Percentiles rank a stretch among this genome's conserved stretches.
Evolutionary conservation across 1,140 invertebrate species (phyloP).

Genomic region (Triops cancriformis): DNA sequence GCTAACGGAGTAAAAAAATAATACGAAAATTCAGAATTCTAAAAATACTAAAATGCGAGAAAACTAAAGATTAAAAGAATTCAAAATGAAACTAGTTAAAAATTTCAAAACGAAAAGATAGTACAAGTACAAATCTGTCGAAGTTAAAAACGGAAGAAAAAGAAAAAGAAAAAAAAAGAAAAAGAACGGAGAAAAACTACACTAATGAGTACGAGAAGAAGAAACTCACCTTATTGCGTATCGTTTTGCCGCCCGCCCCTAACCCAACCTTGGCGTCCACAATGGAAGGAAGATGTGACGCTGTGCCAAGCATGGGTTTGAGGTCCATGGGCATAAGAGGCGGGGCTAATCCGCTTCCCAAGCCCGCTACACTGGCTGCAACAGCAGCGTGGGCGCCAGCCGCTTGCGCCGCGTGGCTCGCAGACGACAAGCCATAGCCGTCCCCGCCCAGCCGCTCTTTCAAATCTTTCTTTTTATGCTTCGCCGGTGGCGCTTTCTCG

Average conservation of each 20-base stretch:
- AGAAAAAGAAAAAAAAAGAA: background rate
- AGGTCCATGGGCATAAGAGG: conserved; percentile 22
- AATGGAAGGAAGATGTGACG: conserved; percentile 3
- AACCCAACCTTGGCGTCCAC: conserved; percentile 18
- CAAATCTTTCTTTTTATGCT: conserved; percentile 35
- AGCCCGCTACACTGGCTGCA: conserved; percentile 7
- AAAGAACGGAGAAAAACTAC: background rate
- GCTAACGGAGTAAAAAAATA: too few relatives aligned
- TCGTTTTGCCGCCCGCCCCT: conserved; percentile 14
- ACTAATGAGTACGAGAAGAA: background rate
- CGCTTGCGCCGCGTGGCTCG: background rate
- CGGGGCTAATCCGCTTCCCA: conserved; percentile 17
- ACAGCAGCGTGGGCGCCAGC: background rate
- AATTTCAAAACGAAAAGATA: too few relatives aligned
- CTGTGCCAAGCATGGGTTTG: background rate
- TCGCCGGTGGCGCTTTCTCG: conserved; percentile 36
- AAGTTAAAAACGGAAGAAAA: background rate
- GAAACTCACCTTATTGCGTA: conserved; percentile 4
- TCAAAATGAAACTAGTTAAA: too few relatives aligned
- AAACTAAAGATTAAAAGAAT: too few relatives aligned
- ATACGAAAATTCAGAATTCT: too few relatives aligned
- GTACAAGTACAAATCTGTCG: too few relatives aligned
- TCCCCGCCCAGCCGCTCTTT: conserved; percentile 35
- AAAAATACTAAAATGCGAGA: too few relatives aligned
- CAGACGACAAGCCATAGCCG: conserved; percentile 2